Percentiles rank a stretch among this genome's conserved stretches.
phyloP scores from a whole-genome alignment of 2,797 vertebrate genomes.

The Microhierax caerulescens region DNA sequence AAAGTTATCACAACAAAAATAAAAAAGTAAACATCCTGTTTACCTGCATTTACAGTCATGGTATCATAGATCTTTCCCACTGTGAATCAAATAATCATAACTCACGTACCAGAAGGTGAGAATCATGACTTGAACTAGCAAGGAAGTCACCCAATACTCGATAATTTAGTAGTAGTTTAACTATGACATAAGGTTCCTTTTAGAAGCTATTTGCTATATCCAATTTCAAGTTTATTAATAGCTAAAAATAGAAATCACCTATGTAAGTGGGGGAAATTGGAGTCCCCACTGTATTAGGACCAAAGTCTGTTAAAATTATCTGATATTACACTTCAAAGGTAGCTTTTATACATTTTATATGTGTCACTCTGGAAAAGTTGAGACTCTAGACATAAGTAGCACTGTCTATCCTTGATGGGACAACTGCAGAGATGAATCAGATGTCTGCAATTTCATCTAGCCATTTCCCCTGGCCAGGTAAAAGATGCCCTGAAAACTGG shows the following conservation, averaged over 20 bases:
- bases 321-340: not conserved
- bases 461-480: not conserved
- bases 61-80: not conserved
- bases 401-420: not conserved
- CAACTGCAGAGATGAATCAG: not conserved
- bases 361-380: not conserved
- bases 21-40: not conserved
- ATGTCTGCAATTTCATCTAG: not conserved
- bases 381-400: not conserved
- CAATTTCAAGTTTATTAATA: not conserved
- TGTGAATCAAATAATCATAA: not conserved
- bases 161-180: not conserved
- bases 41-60: not conserved
- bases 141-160: not conserved
- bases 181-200: not conserved
- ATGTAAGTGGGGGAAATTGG: not conserved
- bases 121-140: not conserved
- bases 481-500: not conserved
- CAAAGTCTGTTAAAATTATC: not conserved
- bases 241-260: not conserved
- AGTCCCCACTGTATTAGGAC: not conserved
- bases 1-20: not conserved
- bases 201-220: not conserved
- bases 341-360: not conserved
- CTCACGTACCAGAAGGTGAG: not conserved